Evolutionary conservation across 2,888 invertebrate genomes (phyloP).

Genomic region (Morpho achilles): DNA sequence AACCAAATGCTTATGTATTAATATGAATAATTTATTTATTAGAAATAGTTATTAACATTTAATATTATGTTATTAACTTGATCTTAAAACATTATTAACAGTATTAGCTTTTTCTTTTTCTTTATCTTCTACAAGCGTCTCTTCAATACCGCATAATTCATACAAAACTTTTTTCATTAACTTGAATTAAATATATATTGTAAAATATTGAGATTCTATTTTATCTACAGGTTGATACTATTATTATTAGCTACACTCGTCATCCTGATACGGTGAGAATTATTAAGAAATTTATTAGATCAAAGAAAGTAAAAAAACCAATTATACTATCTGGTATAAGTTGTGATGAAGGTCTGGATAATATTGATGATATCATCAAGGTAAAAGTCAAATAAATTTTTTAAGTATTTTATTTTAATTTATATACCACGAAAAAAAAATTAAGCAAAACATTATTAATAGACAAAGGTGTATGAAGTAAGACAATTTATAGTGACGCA

Average conservation of each 20-base stretch:
- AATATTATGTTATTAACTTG: too few species aligned
- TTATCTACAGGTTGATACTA: constrained; percentile 37
- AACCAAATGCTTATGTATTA: too few species aligned
- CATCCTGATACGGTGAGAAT: constrained; percentile 30
- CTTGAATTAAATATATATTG: not conserved
- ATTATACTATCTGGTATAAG: constrained; percentile 45
- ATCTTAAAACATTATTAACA: too few species aligned
- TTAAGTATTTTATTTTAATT: not conserved
- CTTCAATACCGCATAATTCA: not conserved
- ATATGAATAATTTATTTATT: too few species aligned
- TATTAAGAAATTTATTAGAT: constrained; percentile 35
- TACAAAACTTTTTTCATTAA: not conserved
- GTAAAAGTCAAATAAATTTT: constrained; percentile 27
- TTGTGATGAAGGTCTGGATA: constrained; percentile 48
- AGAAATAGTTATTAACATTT: too few species aligned
- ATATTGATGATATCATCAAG: constrained; percentile 47
- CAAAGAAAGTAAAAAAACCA: constrained; percentile 30
- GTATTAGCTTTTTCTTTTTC: too few species aligned
- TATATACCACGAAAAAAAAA: too few species aligned
- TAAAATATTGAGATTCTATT: not conserved
- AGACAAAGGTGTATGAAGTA: too few species aligned
- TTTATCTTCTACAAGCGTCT: too few species aligned
- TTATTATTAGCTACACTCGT: constrained; percentile 42
- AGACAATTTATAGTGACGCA: too few species aligned
- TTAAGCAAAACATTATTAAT: too few species aligned